Base-by-base conservation (phyloP, 2,888 invertebrate genomes). In the Latrodectus elegans region DNA sequence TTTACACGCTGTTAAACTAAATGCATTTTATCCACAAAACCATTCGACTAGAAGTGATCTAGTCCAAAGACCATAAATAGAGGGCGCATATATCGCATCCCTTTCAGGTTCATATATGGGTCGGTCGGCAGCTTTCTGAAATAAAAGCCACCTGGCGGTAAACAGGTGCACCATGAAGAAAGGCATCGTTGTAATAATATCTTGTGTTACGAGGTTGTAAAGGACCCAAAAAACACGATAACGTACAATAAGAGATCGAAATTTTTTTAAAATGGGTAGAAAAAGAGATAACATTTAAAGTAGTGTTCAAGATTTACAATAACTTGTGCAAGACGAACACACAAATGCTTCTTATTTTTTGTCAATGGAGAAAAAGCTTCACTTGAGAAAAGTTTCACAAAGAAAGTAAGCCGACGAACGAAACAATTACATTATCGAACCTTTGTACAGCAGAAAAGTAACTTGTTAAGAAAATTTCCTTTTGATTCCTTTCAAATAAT, bases 191-290 rank as follows among this genome's bases (percentile, higher is more conserved):
- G 84, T 88, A 84, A 88, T 88, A 82, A 88, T 88, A 84, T 82
- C 82, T 84, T 78, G 78, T 88, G 88, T 88, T 79, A 84, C 84
- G 68, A 88, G 88, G 88, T 88, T 88, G 88, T 88, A 88, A 88
- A 88, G 88, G 88, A 88, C 88, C 88, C 84, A 80, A 84, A 87
- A 88, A 88, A 88, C 88, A 88, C 88, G 84, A 67, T 88, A 88
- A 88, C 88, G 81, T 75, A 88, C 88, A 80, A 84, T 88, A 88
- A 88, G 88, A 84, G 88, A 84, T 88, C 88, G 88, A 88, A 88
- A 88, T 74, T 64, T 51, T 84, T 84, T 88, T 60, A 88, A 88
- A 88, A 88, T 67, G 83, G 88, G 88, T 84, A 84, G 80, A 84
- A 88, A 88, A 88, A 84, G 83, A 84, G 88, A 86, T 75, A 82